A percentile compares a stretch with the other conserved stretches of the same genome.
phyloP scores from a whole-genome alignment of 1,140 invertebrate genomes.

The Solenopsis fugax region DNA sequence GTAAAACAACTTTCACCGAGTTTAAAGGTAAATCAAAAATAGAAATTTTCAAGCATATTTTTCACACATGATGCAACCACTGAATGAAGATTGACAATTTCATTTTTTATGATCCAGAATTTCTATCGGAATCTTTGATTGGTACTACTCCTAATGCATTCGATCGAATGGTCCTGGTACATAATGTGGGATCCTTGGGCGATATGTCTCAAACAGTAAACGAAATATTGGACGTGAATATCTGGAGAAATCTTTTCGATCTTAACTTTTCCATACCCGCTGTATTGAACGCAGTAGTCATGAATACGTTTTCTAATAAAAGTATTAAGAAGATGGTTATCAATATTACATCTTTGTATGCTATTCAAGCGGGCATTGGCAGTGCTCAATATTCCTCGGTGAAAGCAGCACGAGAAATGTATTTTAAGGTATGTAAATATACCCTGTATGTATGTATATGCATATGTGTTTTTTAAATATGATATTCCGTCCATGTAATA shows the following conservation, averaged over 20 bases:
- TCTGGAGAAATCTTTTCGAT: conserved; percentile 90
- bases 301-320: conserved; percentile 87
- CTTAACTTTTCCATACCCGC: conserved; percentile 94
- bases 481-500: not conserved
- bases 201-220: conserved; percentile 89
- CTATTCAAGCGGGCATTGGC: conserved; percentile 91
- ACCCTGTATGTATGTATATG: not conserved
- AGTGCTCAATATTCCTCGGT: conserved; percentile 94
- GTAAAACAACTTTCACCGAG: conserved; percentile 84
- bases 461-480: not conserved
- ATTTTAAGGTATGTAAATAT: conserved; percentile 92
- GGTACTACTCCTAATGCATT: conserved; percentile 86
- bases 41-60: not conserved
- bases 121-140: conserved; percentile 85
- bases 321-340: conserved; percentile 89
- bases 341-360: conserved; percentile 96
- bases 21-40: conserved; percentile 83
- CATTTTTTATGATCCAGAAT: conserved; percentile 73
- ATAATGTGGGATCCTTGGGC: conserved; percentile 97
- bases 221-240: conserved; percentile 88
- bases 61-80: not conserved
- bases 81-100: not conserved
- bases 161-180: conserved; percentile 91
- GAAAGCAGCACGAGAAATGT: conserved; percentile 97
- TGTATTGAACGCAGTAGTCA: conserved; percentile 92